A percentile compares a stretch with the other conserved stretches of the same genome.
These are phyloP conservation scores for Indicator indicator DNA, from an alignment of 2,113 vertebrate species.

Conservation along the genomic window DNA sequence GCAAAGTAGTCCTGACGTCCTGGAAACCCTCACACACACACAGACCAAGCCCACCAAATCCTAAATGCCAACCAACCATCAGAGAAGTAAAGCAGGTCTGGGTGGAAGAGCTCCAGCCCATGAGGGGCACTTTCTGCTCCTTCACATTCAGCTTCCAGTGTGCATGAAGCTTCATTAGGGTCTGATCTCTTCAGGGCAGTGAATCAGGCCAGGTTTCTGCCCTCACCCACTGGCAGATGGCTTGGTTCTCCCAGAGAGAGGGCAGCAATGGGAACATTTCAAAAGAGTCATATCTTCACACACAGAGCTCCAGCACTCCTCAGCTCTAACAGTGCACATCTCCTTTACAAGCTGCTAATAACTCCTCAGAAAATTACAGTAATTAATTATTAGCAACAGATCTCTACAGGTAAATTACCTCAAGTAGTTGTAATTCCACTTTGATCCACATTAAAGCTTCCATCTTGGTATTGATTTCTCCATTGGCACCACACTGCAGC, in stretches of 20 bases:
- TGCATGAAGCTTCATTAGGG: background rate
- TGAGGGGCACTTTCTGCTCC: background rate
- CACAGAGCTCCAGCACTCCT: background rate
- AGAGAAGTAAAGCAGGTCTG: background rate
- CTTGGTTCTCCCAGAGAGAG: background rate
- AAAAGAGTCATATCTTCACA: background rate
- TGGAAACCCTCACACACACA: background rate
- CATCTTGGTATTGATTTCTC: background rate
- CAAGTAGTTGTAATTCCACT: background rate
- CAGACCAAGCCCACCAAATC: background rate
- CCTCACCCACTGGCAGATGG: background rate
- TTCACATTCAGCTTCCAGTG: background rate
- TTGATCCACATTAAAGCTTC: background rate
- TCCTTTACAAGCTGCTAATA: background rate
- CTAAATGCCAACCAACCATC: background rate
- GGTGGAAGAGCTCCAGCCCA: background rate
- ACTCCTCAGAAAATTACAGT: background rate
- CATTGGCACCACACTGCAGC: too few relatives aligned
- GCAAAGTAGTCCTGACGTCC: background rate
- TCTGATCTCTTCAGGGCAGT: background rate
- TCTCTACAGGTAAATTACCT: background rate
- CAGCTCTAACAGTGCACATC: background rate
- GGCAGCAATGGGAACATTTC: background rate
- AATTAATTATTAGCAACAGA: background rate
- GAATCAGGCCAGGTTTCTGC: constrained; percentile 5